These are phyloP conservation scores for Gonioctena quinquepunctata DNA, from an alignment of 1,140 invertebrate species.

Conservation along the genomic window DNA sequence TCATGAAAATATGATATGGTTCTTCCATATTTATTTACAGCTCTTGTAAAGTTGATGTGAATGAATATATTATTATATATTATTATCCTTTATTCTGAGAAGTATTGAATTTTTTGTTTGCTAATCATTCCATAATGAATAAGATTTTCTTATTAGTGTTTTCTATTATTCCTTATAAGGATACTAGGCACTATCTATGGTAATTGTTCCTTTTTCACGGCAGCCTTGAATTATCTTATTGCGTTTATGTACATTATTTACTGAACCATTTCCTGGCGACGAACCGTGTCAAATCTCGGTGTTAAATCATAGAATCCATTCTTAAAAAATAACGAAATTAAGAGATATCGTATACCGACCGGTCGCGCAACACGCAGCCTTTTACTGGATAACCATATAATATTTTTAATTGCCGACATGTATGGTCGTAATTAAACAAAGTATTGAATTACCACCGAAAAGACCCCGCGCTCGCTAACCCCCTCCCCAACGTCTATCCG, in stretches of 20 bases:
- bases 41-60: too few species aligned
- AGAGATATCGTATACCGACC: not conserved
- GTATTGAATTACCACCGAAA: constrained; percentile 2
- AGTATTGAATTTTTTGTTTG: too few species aligned
- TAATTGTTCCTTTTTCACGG: not conserved
- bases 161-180: too few species aligned
- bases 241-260: not conserved
- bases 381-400: not conserved
- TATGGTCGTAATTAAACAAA: not conserved
- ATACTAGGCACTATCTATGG: too few species aligned
- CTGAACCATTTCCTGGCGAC: not conserved
- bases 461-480: not conserved
- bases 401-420: not conserved
- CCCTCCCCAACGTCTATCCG: not conserved
- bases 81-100: too few species aligned
- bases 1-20: too few species aligned
- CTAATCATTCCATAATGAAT: too few species aligned
- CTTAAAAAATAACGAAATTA: not conserved
- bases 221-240: too few species aligned
- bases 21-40: too few species aligned
- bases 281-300: not conserved
- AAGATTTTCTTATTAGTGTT: too few species aligned
- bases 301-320: not conserved
- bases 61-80: too few species aligned
- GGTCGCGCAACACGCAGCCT: not conserved